Evolutionary conservation across 30 jellyfish, hydroid and myxozoan species (phyloP).

Genomic region (Aurelia sp.): DNA sequence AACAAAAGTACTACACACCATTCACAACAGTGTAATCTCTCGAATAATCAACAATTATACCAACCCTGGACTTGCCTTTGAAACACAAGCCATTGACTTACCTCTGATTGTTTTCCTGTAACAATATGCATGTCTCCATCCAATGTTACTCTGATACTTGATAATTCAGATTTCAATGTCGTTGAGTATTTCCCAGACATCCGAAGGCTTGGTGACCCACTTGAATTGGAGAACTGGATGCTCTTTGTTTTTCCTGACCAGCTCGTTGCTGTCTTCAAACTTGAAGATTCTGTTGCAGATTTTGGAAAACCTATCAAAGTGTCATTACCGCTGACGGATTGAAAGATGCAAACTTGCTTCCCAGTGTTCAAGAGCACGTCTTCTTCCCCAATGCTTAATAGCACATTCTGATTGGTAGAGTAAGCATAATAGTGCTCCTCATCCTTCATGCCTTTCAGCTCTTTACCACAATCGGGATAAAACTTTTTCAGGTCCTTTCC

Average conservation of each 20-base stretch:
- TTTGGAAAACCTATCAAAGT: slow-evolving; percentile 40
- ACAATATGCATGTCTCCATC: slow-evolving; percentile 20
- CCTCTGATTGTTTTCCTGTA: neutral
- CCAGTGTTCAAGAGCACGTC: slow-evolving; percentile 27
- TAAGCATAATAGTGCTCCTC: neutral
- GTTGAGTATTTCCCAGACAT: slow-evolving; percentile 43
- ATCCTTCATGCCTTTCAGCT: slow-evolving; percentile 1
- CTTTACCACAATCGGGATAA: slow-evolving; percentile 32
- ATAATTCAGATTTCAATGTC: neutral
- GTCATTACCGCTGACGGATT: slow-evolving; percentile 28
- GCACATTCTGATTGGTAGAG: slow-evolving; percentile 45
- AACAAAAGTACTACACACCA: too few species aligned
- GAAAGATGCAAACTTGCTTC: slow-evolving; percentile 35
- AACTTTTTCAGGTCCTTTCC: slow-evolving; percentile 26
- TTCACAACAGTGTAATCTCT: too few species aligned
- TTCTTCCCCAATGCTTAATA: slow-evolving; percentile 40
- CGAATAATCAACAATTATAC: too few species aligned
- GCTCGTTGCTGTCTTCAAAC: slow-evolving; percentile 26
- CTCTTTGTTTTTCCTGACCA: slow-evolving; percentile 49
- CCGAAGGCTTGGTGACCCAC: neutral
- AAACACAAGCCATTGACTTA: neutral
- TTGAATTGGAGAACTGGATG: neutral
- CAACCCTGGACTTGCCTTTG: too few species aligned
- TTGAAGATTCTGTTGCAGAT: slow-evolving; percentile 3
- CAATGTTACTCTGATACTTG: neutral